phyloP scores from a whole-genome alignment of 1,140 invertebrate genomes.

The Thrips palmi region DNA sequence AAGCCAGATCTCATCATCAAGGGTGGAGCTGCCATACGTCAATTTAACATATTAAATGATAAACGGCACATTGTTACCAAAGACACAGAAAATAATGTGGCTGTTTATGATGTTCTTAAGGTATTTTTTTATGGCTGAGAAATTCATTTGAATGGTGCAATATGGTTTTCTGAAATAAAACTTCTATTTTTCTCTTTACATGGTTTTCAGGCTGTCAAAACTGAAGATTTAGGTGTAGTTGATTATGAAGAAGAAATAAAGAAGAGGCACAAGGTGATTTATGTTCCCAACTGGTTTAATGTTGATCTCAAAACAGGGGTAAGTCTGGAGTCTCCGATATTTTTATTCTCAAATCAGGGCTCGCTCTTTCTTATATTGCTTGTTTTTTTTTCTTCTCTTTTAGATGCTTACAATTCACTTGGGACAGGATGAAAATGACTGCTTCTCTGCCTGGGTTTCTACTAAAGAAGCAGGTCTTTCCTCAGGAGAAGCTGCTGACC shows the following conservation, averaged over 20 bases:
- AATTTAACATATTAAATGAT: slow-evolving; percentile 86
- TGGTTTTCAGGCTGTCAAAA: slow-evolving; percentile 50
- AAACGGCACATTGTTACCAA: slow-evolving; percentile 92
- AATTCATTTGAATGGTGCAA: not conserved
- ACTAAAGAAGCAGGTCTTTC: slow-evolving; percentile 82
- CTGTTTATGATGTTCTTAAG: slow-evolving; percentile 94
- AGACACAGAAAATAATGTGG: slow-evolving; percentile 88
- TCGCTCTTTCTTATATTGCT: not conserved
- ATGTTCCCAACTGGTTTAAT: slow-evolving; percentile 98
- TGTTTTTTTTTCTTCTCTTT: slow-evolving; percentile 16
- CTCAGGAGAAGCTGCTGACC: slow-evolving; percentile 57
- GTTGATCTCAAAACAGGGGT: slow-evolving; percentile 97
- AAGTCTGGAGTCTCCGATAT: slow-evolving; percentile 19
- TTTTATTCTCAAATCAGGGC: slow-evolving; percentile 4
- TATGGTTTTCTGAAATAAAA: not conserved
- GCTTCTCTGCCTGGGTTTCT: slow-evolving; percentile 95
- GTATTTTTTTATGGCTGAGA: slow-evolving; percentile 22
- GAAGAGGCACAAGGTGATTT: slow-evolving; percentile 80
- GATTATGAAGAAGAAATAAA: slow-evolving; percentile 94
- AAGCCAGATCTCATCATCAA: slow-evolving; percentile 36
- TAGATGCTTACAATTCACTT: slow-evolving; percentile 95
- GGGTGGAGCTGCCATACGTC: slow-evolving; percentile 81
- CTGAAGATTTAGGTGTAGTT: slow-evolving; percentile 77
- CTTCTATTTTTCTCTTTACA: slow-evolving; percentile 8
- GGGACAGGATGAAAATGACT: slow-evolving; percentile 92